Conservation (phyloP, 2,888 invertebrate species). For the Protophormia terraenovae region DNA sequence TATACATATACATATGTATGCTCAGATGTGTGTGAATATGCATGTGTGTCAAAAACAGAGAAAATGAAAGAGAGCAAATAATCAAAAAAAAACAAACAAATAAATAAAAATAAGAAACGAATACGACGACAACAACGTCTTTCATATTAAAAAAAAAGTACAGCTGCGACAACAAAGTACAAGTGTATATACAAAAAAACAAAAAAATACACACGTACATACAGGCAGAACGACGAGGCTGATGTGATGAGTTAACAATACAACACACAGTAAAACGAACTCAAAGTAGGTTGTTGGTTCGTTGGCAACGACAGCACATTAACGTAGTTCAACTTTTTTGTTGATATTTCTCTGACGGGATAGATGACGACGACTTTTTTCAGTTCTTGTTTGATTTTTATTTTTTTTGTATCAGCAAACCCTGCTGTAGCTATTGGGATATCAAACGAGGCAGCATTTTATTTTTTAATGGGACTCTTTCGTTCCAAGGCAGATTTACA, state of each 20-base stretch:
- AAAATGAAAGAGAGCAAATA: neutral
- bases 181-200: conserved; percentile 15
- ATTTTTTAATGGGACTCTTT: neutral
- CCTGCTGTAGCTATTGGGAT: conserved; percentile 8
- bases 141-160: conserved; percentile 38
- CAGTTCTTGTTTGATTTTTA: conserved; percentile 15
- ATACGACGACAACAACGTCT: conserved; percentile 50
- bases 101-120: neutral
- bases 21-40: too few species aligned
- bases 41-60: neutral
- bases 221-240: conserved; percentile 40
- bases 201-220: conserved; percentile 16
- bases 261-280: conserved; percentile 15
- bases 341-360: neutral
- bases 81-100: neutral
- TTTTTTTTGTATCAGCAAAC: conserved; percentile 39
- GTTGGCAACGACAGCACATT: conserved; percentile 52
- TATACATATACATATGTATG: too few species aligned
- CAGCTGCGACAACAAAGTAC: conserved; percentile 45
- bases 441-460: conserved; percentile 44
- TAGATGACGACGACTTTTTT: conserved; percentile 36
- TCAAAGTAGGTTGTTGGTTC: conserved; percentile 41
- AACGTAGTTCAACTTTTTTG: neutral
- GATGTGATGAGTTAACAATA: conserved; percentile 40
- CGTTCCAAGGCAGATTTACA: neutral